A percentile compares a stretch with the other conserved stretches of the same genome.
These are phyloP conservation scores for Sebastes cheni DNA, from an alignment of 2,797 vertebrate species.

Conservation along the genomic window DNA sequence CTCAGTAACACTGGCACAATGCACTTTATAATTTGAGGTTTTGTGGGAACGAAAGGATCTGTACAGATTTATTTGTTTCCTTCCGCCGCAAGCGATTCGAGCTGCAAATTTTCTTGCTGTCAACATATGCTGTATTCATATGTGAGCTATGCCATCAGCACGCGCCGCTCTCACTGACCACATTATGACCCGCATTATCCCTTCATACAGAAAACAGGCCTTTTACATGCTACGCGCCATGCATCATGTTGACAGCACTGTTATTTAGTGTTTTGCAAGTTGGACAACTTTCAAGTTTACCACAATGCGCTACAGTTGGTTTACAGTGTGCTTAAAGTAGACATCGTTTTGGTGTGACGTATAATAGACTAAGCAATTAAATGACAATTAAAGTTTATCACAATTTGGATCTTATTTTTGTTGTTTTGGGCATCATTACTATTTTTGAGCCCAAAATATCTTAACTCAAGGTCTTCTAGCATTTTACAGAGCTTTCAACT, in stretches of 20 bases:
- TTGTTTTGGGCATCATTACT: neutral
- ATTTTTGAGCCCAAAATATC: neutral
- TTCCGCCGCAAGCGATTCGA: conserved; percentile 28
- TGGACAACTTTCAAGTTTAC: conserved; percentile 14
- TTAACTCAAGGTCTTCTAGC: neutral
- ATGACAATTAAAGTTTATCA: neutral
- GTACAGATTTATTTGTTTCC: conserved; percentile 52
- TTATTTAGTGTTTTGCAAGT: conserved; percentile 20
- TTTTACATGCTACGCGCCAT: conserved; percentile 16
- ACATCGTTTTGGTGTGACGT: neutral
- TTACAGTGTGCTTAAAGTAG: neutral
- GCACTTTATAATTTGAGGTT: conserved; percentile 56
- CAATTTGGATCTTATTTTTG: neutral
- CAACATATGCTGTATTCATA: conserved; percentile 28
- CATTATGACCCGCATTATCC: conserved; percentile 2
- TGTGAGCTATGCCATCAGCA: conserved; percentile 7
- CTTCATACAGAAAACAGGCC: conserved; percentile 11
- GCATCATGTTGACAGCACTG: conserved; percentile 36
- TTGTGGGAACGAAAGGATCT: conserved; percentile 35
- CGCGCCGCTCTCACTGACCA: conserved; percentile 20
- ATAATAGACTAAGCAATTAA: neutral
- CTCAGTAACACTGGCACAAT: conserved; percentile 53
- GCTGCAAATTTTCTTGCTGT: conserved; percentile 38
- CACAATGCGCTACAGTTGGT: neutral
- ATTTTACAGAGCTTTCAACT: neutral